Base-by-base conservation (phyloP, 2,113 vertebrate species). In the Drymodes brunneopygia region DNA sequence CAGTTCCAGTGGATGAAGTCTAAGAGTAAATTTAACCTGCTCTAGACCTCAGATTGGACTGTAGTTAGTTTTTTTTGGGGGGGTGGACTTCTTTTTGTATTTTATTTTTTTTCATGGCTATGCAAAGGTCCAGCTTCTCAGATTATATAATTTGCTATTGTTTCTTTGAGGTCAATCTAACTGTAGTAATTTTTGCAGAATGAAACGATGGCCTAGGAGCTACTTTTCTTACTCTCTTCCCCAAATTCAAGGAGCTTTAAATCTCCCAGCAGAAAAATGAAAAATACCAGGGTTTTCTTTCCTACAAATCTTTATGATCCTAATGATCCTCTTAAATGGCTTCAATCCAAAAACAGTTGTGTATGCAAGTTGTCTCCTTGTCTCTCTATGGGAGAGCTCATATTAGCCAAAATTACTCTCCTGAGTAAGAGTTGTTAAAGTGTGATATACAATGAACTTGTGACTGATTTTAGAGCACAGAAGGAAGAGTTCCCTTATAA, bases 231-330 rank as follows among this genome's bases (percentile, higher is more conserved):
- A 5, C 9, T 92, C 15, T 42, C 22, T 54, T 28, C 79, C 60
- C 23, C 72, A 61, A 45, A 86, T 65, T 72, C 10, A 81, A 67
- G 64, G 56, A 31, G 28, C 53, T 93, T 92, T 88, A 93, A 60
- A 72, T 83, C 77, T 92, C 88, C 79, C 67, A 72, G 36, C 28
- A 92, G 88, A 89, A 92, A 94, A 83, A 74, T 69, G 36, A 90
- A 93, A 90, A 80, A 77, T 66, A 38, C 16, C 24, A 70, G 51
- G 44, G 60, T 93, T 94, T 94, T 88, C 40, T 83, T 90, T 84
- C 36, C 36, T 60, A 42, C 4, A 5, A 57, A 71, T 81, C 61
- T 88, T 94, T 88, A 90, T 50, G 72, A 48, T 40, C 57, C 40
- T 94, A 90, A 92, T 25, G 36, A 86, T 88, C 44, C 61, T 67